These are phyloP conservation scores for Calosoma granatense DNA, from an alignment of 1,140 invertebrate genomes.

Conservation along the genomic window DNA sequence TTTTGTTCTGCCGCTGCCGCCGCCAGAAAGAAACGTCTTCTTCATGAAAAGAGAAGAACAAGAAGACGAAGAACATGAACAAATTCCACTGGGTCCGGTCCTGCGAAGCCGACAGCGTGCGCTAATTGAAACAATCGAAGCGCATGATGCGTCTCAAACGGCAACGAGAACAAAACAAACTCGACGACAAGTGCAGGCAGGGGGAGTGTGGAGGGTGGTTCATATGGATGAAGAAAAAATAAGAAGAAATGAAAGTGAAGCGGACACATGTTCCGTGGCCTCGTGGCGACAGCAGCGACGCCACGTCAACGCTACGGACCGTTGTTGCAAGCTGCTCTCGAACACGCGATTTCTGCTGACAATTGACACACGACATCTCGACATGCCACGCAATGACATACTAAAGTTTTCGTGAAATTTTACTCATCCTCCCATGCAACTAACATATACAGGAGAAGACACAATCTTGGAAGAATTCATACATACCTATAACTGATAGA, in stretches of 20 bases:
- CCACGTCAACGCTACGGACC: not conserved
- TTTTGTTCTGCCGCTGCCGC: not conserved
- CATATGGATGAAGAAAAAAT: not conserved
- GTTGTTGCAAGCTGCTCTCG: too few species aligned
- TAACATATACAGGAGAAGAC: too few species aligned
- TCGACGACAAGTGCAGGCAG: not conserved
- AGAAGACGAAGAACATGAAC: too few species aligned
- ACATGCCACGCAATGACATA: too few species aligned
- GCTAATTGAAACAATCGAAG: conserved; percentile 7
- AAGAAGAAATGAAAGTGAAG: not conserved
- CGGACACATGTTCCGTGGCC: not conserved
- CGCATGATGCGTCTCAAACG: not conserved
- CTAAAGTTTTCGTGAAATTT: too few species aligned
- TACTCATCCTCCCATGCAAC: too few species aligned
- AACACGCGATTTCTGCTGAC: not conserved
- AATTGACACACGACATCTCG: not conserved
- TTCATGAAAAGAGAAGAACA: not conserved
- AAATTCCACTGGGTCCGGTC: not conserved
- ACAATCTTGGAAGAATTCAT: too few species aligned
- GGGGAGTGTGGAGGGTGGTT: too few species aligned
- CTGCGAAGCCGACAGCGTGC: not conserved
- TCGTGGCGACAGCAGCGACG: not conserved
- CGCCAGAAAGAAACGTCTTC: conserved; percentile 5
- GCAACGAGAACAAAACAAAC: not conserved
- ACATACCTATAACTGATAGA: too few species aligned